Evolutionary conservation across 2,888 invertebrate genomes (phyloP), one percentile per base, ranked within the genome.

Genomic region (Stramonita haemastoma): DNA sequence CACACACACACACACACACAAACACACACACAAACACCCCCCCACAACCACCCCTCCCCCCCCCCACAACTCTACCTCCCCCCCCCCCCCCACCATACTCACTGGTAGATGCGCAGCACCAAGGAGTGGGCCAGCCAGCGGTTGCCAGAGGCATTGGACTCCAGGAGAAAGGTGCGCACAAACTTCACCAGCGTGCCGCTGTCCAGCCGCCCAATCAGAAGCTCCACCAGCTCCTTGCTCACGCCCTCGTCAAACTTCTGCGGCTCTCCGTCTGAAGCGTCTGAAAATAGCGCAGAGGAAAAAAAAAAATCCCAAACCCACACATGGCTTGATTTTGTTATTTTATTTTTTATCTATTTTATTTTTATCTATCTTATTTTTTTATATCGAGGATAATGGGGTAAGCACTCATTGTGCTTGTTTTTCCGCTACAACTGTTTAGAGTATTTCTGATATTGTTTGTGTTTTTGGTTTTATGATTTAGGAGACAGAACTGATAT

Each of bases 61-160:
- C 73, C 26, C 2, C 73, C 73, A n/a, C 11, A n/a, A 11, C 73
- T n/a, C n/a, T 11, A 17, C 17, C 26, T 2, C 66, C 26, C 2
- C 73, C 73, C 11, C 17, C n/a, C 22, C 73, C 73, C 26, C 73
- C 17, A 11, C 81, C 26, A 8, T 17, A 86, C 11, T 60, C 93
- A 96, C 94, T 95, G 95, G 94, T 95, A 95, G 60, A 96, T 95
- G 91, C 95, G 94, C 89, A 95, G 93, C 22, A 96, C 92, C 29
- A 96, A 94, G 13, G 94, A 98, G 96, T 99, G 99, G 0, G 98
- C 98, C 96, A 99, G 99, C 99, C 99, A 99, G 90, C 99, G 97
- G 22, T 99, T 98, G 36, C 98, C 97, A 0, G 98, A 98, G 17
- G 98, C 98, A 95, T 99, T 99, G 0, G 98, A 99, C 96, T 99